Base-by-base conservation (phyloP, 2,113 vertebrate genomes). In the Notiomystis cincta region DNA sequence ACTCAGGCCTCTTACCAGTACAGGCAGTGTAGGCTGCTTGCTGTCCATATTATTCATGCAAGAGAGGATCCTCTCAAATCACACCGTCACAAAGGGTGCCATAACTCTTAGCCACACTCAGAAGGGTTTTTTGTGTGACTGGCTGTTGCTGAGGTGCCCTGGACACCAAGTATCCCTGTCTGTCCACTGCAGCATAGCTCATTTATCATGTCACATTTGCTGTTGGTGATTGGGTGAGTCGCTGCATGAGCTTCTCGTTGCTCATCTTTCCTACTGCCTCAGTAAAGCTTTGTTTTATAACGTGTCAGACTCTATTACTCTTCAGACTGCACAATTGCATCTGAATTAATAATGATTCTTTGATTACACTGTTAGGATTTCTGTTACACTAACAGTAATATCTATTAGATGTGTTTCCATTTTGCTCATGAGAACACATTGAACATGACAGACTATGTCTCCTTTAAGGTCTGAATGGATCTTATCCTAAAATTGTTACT, bases 61-160 rank as follows among this genome's bases (percentile, higher is more conserved):
- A 66, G 8, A 7, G 15, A 42, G 20, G 21, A 40, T 38, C 35
- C 10, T 66, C 15, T n/a, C 23, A n/a, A 61, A 78, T 66, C 17
- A 40, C 5, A 23, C 5, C n/a, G n/a, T n/a, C n/a, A n/a, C 18
- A 51, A 61, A 23, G 30, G 11, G 4, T 61, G 6, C 5, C 8
- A 2, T 22, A 60, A 45, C 4, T 37, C 30, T 44, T 48, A 44
- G 5, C 10, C 9, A 6, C 40, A 33, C 35, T 56, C 3, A 17
- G 48, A 81, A 37, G 11, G 1, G n/a, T n/a, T 13, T 31, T 77
- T 58, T 48, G 4, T 1, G 3, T 0, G 0, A 27, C 18, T 85
- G 24, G 11, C 5, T 71, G 42, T 19, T 86, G 70, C 53, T 78
- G 58, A 24, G 57, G 6, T 48, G 13, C 2, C 13, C 11, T 10